These are phyloP conservation scores for Tachina lurida DNA, from an alignment of 2,888 invertebrate species.

Conservation along the genomic window DNA sequence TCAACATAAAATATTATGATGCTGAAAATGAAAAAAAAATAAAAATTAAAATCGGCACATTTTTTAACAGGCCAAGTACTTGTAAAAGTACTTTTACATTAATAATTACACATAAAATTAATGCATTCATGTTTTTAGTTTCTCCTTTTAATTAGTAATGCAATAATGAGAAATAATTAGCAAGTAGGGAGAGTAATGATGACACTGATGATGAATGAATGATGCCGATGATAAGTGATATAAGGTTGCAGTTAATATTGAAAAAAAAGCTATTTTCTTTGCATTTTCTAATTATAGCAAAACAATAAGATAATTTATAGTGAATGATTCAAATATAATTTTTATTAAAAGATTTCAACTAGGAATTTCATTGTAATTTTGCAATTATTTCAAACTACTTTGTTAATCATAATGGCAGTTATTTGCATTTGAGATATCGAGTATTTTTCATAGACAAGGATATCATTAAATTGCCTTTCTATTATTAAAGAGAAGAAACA, in stretches of 20 bases:
- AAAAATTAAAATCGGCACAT: slow-evolving; percentile 2
- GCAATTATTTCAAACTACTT: too few species aligned
- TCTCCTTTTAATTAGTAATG: slow-evolving; percentile 44
- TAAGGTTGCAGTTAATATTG: slow-evolving; percentile 19
- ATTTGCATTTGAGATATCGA: too few species aligned
- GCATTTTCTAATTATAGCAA: too few species aligned
- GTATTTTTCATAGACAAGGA: too few species aligned
- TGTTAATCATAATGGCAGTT: too few species aligned
- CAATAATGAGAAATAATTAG: slow-evolving; percentile 45
- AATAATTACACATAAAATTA: slow-evolving; percentile 49
- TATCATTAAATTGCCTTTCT: too few species aligned
- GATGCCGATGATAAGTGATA: slow-evolving; percentile 14
- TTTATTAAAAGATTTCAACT: too few species aligned
- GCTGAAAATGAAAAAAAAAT: slow-evolving; percentile 6
- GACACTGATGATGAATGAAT: neutral
- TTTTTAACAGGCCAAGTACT: slow-evolving; percentile 44
- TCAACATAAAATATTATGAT: slow-evolving; percentile 31
- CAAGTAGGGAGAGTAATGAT: slow-evolving; percentile 26
- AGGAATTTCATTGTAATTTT: too few species aligned
- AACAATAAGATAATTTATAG: too few species aligned
- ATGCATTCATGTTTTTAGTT: neutral
- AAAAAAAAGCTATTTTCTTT: too few species aligned
- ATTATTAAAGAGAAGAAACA: too few species aligned
- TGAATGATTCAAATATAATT: too few species aligned
- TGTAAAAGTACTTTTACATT: slow-evolving; percentile 51